Percentiles rank a stretch among this genome's conserved stretches.
phyloP scores from a whole-genome alignment of 1,140 invertebrate genomes.

The Drosophila jambulina region DNA sequence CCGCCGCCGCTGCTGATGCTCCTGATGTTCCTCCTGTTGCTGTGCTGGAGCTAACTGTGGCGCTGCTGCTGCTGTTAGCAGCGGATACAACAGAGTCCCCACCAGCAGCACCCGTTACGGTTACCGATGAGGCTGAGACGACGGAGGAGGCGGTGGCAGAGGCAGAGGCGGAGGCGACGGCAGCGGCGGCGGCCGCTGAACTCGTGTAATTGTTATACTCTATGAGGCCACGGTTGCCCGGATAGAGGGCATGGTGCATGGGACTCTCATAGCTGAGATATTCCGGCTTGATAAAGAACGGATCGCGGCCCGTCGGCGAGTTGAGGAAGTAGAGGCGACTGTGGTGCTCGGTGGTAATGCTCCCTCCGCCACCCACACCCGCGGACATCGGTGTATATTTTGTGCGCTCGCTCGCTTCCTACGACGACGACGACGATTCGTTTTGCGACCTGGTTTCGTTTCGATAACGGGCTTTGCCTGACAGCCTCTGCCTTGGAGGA shows the following conservation, averaged over 20 bases:
- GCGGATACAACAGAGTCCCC: conserved; percentile 31
- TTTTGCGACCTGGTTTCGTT: conserved; percentile 12
- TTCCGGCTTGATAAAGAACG: conserved; percentile 83
- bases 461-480: background rate
- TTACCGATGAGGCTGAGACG: conserved; percentile 39
- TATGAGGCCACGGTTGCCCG: conserved; percentile 76
- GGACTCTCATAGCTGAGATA: conserved; percentile 84
- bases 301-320: conserved; percentile 76
- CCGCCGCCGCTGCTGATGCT: conserved; percentile 27
- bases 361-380: conserved; percentile 84
- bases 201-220: conserved; percentile 80
- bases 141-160: conserved; percentile 25
- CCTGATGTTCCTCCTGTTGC: background rate
- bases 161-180: conserved; percentile 51
- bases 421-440: background rate
- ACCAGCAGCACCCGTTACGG: conserved; percentile 52
- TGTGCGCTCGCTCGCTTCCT: conserved; percentile 53
- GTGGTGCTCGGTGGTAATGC: conserved; percentile 84
- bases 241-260: conserved; percentile 82
- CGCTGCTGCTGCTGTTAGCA: conserved; percentile 8
- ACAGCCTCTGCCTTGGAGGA: background rate
- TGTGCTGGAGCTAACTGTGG: conserved; percentile 21
- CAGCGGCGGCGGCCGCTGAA: conserved; percentile 66
- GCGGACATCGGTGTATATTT: conserved; percentile 75
- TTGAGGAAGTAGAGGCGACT: conserved; percentile 84